Percentiles rank a stretch among this genome's conserved stretches.
Conservation (phyloP, 2,113 vertebrate species). For the Oenanthe melanoleuca region DNA sequence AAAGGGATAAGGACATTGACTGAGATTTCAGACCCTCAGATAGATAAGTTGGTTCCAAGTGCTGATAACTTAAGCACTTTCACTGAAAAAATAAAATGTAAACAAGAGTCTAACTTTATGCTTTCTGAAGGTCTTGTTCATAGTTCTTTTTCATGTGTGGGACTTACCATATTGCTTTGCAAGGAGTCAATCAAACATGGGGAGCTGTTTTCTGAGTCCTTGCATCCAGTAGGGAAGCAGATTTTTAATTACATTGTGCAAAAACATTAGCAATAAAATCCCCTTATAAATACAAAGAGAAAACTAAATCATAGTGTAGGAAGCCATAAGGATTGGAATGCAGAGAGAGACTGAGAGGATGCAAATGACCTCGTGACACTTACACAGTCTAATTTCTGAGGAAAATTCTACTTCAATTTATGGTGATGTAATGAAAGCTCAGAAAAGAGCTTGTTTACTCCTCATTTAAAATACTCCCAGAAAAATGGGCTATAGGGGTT, state of each 20-base stretch:
- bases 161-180: background rate
- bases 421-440: background rate
- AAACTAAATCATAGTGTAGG: background rate
- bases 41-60: background rate
- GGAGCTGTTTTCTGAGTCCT: background rate
- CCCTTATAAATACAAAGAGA: background rate
- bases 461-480: background rate
- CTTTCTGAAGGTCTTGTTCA: background rate
- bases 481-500: background rate
- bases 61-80: background rate
- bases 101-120: background rate
- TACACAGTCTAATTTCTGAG: background rate
- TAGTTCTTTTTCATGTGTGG: background rate
- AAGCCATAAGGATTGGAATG: background rate
- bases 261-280: background rate
- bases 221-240: background rate
- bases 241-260: background rate
- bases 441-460: background rate
- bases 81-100: background rate
- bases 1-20: background rate
- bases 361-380: background rate
- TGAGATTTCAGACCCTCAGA: background rate
- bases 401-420: slow-evolving; percentile 21
- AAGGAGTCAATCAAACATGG: background rate
- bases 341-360: background rate